Percentiles rank a stretch among this genome's conserved stretches.
Conservation (phyloP, 2,113 vertebrate genomes). For the Pelobates fuscus region DNA sequence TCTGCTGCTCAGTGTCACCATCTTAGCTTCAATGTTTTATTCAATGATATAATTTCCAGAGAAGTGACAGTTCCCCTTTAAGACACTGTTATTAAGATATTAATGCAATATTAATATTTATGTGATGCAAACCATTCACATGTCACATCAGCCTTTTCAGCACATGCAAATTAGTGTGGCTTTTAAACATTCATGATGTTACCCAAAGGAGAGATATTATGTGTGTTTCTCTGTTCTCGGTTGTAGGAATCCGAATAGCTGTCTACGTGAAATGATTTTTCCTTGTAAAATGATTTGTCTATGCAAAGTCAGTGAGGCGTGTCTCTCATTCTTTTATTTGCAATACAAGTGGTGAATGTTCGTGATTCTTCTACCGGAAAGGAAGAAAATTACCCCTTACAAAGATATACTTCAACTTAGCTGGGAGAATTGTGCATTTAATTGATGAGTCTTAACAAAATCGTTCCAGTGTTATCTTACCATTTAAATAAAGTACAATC, state of each 20-base stretch:
- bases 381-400: slow-evolving; percentile 32
- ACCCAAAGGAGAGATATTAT: not conserved
- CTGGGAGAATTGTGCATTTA: slow-evolving; percentile 32
- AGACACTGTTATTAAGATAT: slow-evolving; percentile 15
- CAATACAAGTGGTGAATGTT: slow-evolving; percentile 16
- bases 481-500: slow-evolving; percentile 39
- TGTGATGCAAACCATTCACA: slow-evolving; percentile 24
- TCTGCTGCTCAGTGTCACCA: too few relatives aligned
- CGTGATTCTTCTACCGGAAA: slow-evolving; percentile 3
- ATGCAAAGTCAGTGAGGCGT: slow-evolving; percentile 9
- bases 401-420: slow-evolving; percentile 33
- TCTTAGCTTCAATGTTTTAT: too few relatives aligned
- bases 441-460: slow-evolving; percentile 42
- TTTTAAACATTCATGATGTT: slow-evolving; percentile 2
- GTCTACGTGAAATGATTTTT: slow-evolving; percentile 5
- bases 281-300: slow-evolving; percentile 19
- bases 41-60: too few relatives aligned
- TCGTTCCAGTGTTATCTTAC: slow-evolving; percentile 18
- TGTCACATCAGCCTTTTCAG: not conserved
- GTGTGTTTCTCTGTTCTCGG: not conserved
- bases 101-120: slow-evolving; percentile 24
- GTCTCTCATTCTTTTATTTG: slow-evolving; percentile 16
- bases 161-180: not conserved
- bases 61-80: slow-evolving; percentile 9
- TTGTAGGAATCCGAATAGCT: slow-evolving; percentile 10